phyloP scores from a whole-genome alignment of 2,888 invertebrate species.

The Cephus pygmeus region DNA sequence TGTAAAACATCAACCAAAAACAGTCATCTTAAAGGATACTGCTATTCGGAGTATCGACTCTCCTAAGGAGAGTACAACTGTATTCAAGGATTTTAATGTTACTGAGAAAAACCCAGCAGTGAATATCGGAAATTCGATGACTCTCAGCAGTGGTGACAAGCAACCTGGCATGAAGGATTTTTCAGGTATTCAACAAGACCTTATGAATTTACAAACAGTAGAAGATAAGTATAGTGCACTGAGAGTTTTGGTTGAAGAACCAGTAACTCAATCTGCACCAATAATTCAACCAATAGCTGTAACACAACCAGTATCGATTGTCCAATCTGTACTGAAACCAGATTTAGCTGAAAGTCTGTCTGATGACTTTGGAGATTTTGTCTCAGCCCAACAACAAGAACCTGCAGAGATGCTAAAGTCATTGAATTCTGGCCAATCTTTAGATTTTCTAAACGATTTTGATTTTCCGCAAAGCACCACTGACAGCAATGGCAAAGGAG shows the following conservation, averaged over 20 bases:
- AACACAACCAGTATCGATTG: constrained; percentile 17
- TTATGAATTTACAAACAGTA: constrained; percentile 58
- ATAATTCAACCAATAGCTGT: constrained; percentile 21
- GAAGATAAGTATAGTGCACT: constrained; percentile 68
- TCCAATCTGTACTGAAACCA: constrained; percentile 20
- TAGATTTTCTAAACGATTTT: constrained; percentile 55
- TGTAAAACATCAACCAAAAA: constrained; percentile 58
- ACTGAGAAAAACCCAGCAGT: not conserved
- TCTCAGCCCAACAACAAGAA: constrained; percentile 57
- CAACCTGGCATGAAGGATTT: too few relatives aligned
- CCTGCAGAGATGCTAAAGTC: constrained; percentile 23
- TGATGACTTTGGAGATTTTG: constrained; percentile 68
- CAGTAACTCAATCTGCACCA: constrained; percentile 21
- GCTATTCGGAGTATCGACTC: constrained; percentile 55
- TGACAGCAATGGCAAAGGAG: constrained; percentile 33
- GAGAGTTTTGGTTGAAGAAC: constrained; percentile 60
- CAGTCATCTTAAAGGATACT: constrained; percentile 62
- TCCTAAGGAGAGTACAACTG: constrained; percentile 15
- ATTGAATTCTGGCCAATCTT: constrained; percentile 22
- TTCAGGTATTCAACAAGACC: constrained; percentile 43
- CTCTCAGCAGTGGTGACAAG: too few relatives aligned
- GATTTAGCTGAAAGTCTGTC: constrained; percentile 33
- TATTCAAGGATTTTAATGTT: not conserved
- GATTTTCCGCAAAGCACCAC: constrained; percentile 31
- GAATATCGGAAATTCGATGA: not conserved